Percentiles rank a stretch among this genome's conserved stretches.
phyloP scores from a whole-genome alignment of 2,888 invertebrate genomes.

The Halictus quadricinctus region DNA sequence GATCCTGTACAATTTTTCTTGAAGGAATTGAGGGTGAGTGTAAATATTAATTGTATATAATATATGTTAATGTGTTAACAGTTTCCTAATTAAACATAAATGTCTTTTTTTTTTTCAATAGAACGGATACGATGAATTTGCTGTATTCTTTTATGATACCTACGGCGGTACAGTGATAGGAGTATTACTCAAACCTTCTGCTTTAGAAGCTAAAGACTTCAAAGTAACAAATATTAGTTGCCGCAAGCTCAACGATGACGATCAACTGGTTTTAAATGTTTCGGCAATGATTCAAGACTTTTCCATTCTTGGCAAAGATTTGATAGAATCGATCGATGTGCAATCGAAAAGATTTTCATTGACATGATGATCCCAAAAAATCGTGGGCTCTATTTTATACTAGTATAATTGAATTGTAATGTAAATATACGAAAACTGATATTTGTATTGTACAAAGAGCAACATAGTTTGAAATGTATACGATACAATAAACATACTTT shows the following conservation, averaged over 20 bases:
- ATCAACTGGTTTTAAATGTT: slow-evolving; percentile 85
- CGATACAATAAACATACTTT: slow-evolving; percentile 14
- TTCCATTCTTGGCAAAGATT: slow-evolving; percentile 86
- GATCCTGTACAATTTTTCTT: slow-evolving; percentile 90
- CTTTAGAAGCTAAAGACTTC: slow-evolving; percentile 86
- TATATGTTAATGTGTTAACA: background rate
- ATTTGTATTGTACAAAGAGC: slow-evolving; percentile 22
- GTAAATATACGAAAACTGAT: slow-evolving; percentile 31
- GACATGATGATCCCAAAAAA: slow-evolving; percentile 9
- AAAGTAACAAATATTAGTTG: slow-evolving; percentile 88
- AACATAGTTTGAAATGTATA: slow-evolving; percentile 1
- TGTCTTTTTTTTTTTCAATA: slow-evolving; percentile 79
- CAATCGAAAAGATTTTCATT: slow-evolving; percentile 43
- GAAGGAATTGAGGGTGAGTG: slow-evolving; percentile 87
- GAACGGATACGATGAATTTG: slow-evolving; percentile 89
- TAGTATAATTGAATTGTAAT: slow-evolving; percentile 17
- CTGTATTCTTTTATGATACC: slow-evolving; percentile 94
- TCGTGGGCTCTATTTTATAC: slow-evolving; percentile 12
- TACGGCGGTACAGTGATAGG: slow-evolving; percentile 94
- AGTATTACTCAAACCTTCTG: slow-evolving; percentile 91
- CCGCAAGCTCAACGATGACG: slow-evolving; percentile 83
- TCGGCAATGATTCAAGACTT: slow-evolving; percentile 90
- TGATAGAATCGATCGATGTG: slow-evolving; percentile 85
- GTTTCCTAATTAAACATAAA: slow-evolving; percentile 5
- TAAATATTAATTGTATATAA: background rate